A percentile compares a stretch with the other conserved stretches of the same genome.
phyloP scores from a whole-genome alignment of 2,888 invertebrate species.

The Leucophenga maculata region DNA sequence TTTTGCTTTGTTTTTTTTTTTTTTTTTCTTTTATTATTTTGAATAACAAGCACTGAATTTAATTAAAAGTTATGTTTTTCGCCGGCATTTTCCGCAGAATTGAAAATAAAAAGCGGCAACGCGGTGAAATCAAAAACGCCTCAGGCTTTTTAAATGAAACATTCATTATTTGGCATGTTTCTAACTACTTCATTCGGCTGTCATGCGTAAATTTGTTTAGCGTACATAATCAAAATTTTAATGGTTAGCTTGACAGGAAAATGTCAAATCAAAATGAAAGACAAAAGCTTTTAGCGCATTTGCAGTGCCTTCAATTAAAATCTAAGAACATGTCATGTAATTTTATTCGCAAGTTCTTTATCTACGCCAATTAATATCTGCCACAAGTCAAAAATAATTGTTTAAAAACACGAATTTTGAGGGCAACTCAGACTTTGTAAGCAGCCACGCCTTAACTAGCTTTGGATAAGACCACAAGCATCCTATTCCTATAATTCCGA shows the following conservation, averaged over 20 bases:
- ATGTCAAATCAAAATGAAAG: not conserved
- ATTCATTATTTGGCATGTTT: conserved; percentile 7
- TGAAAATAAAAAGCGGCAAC: not conserved
- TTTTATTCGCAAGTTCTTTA: too few species aligned
- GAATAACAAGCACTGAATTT: conserved; percentile 58
- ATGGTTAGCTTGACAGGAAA: conserved; percentile 32
- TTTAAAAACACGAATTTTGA: too few species aligned
- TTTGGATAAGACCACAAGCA: too few species aligned
- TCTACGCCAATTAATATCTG: too few species aligned
- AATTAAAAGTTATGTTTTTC: conserved; percentile 61
- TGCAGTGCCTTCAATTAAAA: too few species aligned
- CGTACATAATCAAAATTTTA: conserved; percentile 47
- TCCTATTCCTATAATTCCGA: too few species aligned
- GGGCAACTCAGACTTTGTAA: too few species aligned
- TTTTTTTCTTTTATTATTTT: conserved; percentile 53
- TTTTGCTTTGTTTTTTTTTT: conserved; percentile 38
- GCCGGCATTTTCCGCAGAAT: conserved; percentile 11
- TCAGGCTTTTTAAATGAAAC: conserved; percentile 5
- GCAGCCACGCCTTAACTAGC: too few species aligned
- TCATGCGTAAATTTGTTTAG: conserved; percentile 17
- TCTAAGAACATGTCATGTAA: too few species aligned
- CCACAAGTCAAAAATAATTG: too few species aligned
- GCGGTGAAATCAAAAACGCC: not conserved
- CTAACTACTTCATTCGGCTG: not conserved
- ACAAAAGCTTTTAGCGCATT: too few species aligned